phyloP scores from a whole-genome alignment of 1,140 invertebrate genomes.

The Platyscapa corneri region DNA sequence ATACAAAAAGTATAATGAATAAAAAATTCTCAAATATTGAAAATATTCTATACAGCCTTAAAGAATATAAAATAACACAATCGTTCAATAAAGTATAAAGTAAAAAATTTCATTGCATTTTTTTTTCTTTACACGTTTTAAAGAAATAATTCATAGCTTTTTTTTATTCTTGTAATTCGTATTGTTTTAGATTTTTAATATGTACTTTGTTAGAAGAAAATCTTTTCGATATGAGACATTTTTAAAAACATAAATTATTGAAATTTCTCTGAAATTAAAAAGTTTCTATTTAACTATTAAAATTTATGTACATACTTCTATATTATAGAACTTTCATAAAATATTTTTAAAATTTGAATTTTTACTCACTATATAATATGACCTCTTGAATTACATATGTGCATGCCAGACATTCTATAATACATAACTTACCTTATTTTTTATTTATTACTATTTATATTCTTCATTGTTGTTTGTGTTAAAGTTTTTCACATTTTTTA shows the following conservation, averaged over 20 bases:
- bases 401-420: not conserved
- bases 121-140: not conserved
- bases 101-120: not conserved
- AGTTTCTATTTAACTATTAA: not conserved
- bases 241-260: too few relatives aligned
- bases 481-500: not conserved
- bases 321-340: not conserved
- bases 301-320: not conserved
- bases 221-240: not conserved
- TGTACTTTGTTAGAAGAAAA: not conserved
- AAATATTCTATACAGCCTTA: not conserved
- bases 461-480: not conserved
- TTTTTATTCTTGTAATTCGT: not conserved
- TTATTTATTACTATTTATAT: not conserved
- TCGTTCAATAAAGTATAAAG: not conserved
- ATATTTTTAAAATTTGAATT: constrained; percentile 1
- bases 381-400: not conserved
- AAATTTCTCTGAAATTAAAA: not conserved
- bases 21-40: not conserved
- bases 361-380: not conserved
- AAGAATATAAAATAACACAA: not conserved
- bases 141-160: not conserved
- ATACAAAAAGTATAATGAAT: not conserved
- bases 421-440: not conserved
- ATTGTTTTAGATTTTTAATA: not conserved